These are phyloP conservation scores for Eugnorisma glareosa DNA, from an alignment of 2,888 invertebrate genomes.

Conservation along the genomic window DNA sequence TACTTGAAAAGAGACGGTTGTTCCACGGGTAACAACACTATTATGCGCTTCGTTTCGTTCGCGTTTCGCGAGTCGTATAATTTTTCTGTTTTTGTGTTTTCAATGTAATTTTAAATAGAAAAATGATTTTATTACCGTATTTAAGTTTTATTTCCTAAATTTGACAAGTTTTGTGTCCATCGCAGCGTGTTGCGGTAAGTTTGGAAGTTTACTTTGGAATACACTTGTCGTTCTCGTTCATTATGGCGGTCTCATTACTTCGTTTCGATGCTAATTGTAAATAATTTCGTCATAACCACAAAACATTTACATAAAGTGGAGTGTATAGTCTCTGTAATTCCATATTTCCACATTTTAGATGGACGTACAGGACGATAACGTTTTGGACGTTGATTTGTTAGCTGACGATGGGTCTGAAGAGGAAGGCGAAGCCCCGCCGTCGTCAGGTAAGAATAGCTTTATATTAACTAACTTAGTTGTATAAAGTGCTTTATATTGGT, in stretches of 20 bases:
- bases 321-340: constrained; percentile 47
- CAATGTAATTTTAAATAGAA: constrained; percentile 76
- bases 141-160: constrained; percentile 80
- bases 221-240: constrained; percentile 85
- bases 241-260: constrained; percentile 88
- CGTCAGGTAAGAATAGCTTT: constrained; percentile 86
- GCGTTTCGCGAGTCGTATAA: constrained; percentile 80
- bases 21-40: constrained; percentile 69
- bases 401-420: constrained; percentile 94
- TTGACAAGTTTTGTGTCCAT: constrained; percentile 82
- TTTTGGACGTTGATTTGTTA: constrained; percentile 93
- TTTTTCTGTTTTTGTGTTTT: constrained; percentile 80
- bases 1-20: not conserved
- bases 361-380: constrained; percentile 88
- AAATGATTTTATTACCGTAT: constrained; percentile 81
- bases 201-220: constrained; percentile 78
- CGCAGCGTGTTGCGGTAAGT: constrained; percentile 88
- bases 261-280: constrained; percentile 73
- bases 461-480: not conserved
- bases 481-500: not conserved
- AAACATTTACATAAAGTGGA: constrained; percentile 45
- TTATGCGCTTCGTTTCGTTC: constrained; percentile 81
- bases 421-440: constrained; percentile 92
- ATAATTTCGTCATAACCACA: constrained; percentile 76
- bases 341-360: constrained; percentile 79